Evolutionary conservation across 1,140 invertebrate species (phyloP).

Genomic region (Pseudomyrmex concolor): DNA sequence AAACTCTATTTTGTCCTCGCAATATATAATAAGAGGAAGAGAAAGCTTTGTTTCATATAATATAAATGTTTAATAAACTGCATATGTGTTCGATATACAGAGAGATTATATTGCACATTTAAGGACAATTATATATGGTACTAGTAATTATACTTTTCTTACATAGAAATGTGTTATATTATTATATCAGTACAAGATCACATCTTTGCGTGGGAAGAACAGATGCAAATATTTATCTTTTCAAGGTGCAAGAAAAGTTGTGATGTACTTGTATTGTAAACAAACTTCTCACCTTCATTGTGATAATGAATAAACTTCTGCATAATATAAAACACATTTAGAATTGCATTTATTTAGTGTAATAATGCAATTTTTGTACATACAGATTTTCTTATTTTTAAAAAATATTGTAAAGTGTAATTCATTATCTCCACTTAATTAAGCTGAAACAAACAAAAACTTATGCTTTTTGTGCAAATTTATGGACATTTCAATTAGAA

Average conservation of each 20-base stretch:
- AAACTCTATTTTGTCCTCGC: neutral
- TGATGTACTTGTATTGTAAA: conserved; percentile 26
- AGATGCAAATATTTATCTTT: conserved; percentile 19
- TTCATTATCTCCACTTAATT: conserved; percentile 13
- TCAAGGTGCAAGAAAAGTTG: conserved; percentile 25
- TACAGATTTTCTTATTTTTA: too few relatives aligned
- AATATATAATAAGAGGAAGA: neutral
- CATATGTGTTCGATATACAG: conserved; percentile 26
- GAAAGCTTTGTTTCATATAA: conserved; percentile 22
- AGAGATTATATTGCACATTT: conserved; percentile 21
- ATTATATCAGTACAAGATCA: conserved; percentile 8
- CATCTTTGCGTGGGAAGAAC: neutral
- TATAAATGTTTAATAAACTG: conserved; percentile 12
- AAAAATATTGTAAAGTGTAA: neutral
- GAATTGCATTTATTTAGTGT: conserved; percentile 1
- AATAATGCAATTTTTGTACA: neutral
- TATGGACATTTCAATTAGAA: too few relatives aligned
- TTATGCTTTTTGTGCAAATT: neutral
- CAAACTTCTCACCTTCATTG: conserved; percentile 52
- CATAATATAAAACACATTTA: conserved; percentile 13
- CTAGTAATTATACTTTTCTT: conserved; percentile 22
- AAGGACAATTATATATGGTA: neutral
- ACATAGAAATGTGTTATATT: neutral
- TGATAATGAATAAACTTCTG: conserved; percentile 56
- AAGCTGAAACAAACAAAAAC: conserved; percentile 46